Evolutionary conservation across 2,797 vertebrate genomes (phyloP).

Genomic region (Crotalus adamanteus): DNA sequence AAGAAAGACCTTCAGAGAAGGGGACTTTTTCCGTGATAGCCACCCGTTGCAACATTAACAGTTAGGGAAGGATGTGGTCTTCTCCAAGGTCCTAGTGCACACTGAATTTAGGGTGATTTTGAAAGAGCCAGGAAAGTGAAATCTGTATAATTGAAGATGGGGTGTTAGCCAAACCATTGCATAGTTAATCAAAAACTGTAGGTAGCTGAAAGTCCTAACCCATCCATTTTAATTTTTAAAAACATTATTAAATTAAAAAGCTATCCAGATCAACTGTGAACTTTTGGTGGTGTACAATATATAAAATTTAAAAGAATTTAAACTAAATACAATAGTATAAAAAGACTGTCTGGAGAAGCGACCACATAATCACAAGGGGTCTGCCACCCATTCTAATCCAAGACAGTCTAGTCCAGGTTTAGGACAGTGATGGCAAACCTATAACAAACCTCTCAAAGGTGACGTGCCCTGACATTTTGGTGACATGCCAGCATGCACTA

Average conservation of each 20-base stretch:
- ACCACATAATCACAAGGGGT: not conserved
- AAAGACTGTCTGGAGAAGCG: not conserved
- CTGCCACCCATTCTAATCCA: not conserved
- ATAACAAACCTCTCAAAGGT: not conserved
- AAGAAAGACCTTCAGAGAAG: not conserved
- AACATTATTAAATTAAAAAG: not conserved
- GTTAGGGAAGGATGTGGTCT: not conserved
- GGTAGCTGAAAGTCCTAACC: not conserved
- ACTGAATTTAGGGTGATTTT: not conserved
- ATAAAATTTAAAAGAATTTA: not conserved
- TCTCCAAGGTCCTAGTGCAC: not conserved
- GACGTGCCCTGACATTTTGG: not conserved
- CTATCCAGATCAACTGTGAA: not conserved
- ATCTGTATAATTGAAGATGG: not conserved
- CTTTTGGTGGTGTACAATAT: not conserved
- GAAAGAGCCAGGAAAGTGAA: not conserved
- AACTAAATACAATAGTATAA: not conserved
- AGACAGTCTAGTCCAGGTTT: not conserved
- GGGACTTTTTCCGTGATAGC: not conserved
- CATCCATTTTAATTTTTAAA: not conserved
- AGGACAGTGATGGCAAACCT: not conserved
- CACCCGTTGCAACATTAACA: not conserved
- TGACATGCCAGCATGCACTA: not conserved
- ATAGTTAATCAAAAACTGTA: not conserved
- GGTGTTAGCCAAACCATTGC: not conserved